Conservation (phyloP, 2,888 invertebrate genomes). For the Dicyrtoma fusca region DNA sequence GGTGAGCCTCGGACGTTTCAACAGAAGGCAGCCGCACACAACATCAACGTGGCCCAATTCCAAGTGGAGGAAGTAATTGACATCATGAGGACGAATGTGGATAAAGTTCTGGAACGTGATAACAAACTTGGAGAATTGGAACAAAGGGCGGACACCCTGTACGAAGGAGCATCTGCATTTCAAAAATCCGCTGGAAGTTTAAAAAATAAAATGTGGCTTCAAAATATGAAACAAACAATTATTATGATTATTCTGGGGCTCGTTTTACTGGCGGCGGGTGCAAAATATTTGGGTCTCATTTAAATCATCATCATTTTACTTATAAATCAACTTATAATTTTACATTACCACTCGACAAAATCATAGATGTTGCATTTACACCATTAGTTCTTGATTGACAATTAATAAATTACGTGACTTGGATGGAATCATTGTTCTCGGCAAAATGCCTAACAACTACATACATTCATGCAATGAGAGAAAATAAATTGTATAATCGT, state of each 20-base stretch:
- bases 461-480: too few species aligned
- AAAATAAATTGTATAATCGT: too few species aligned
- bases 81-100: conserved; percentile 28
- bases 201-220: conserved; percentile 32
- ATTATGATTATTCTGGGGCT: conserved; percentile 23
- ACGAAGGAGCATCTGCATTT: conserved; percentile 29
- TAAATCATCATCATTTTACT: background rate
- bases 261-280: background rate
- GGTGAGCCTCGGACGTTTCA: conserved; percentile 26
- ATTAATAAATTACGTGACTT: too few species aligned
- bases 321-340: too few species aligned
- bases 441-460: too few species aligned
- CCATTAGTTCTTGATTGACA: too few species aligned
- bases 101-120: conserved; percentile 28
- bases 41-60: conserved; percentile 19
- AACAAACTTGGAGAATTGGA: conserved; percentile 25
- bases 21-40: conserved; percentile 27
- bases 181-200: conserved; percentile 27
- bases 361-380: too few species aligned
- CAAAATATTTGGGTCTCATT: conserved; percentile 17
- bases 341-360: too few species aligned
- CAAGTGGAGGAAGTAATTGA: conserved; percentile 33
- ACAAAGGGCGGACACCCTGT: conserved; percentile 20
- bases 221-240: conserved; percentile 29
- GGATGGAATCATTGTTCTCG: too few species aligned